Base-by-base conservation (phyloP, 2,888 invertebrate species). In the Axea sp. region DNA sequence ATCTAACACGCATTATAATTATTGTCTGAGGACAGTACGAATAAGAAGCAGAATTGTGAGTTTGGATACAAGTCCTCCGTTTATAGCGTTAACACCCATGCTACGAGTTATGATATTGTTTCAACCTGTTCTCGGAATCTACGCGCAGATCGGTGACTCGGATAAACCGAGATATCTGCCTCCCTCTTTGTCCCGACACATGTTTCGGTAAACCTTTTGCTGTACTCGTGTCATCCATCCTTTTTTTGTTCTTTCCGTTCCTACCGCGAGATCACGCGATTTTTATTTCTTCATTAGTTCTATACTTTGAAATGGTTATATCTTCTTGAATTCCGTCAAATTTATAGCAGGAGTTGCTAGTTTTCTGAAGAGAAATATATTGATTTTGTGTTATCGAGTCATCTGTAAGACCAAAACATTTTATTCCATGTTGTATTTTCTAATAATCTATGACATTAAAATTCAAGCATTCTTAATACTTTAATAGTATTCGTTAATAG, bases 101-200 rank as follows among this genome's bases (percentile, higher is more conserved):
- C 79, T 76, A 84, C 82, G 83, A 87, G 84, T 87, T 87, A 87
- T 87, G 87, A 87, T 86, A 87, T 87, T 87, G 86, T 87, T 87
- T 83, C 84, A 80, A 80, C 57, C 76, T 76, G 77, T 87, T 87
- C 86, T 85, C 53, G 83, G 87, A 87, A 87, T 87, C 84, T 83
- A 85, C 83, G 83, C 22, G 53, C 65, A 84, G 87, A 87, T 87
- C 86, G 85, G 86, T 84, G 78, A 81, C 78, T 83, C 80, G 87
- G 87, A 87, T 87, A 87, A 87, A 85, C 82, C 81, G 73, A 68
- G 77, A 78, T 78, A 35, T 49, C 76, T 71, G 71, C 69, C 55
- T 76, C 62, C 59, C 73, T 76, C 69, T 72, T 65, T 59, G 69
- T 75, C 73, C 45, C 6, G 30, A 31, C 51, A 55, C 51, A 51